A percentile compares a stretch with the other conserved stretches of the same genome.
These are phyloP conservation scores for Mesocentrotus franciscanus DNA, from an alignment of 53 echinoderm and acorn worm genomes.

Conservation along the genomic window DNA sequence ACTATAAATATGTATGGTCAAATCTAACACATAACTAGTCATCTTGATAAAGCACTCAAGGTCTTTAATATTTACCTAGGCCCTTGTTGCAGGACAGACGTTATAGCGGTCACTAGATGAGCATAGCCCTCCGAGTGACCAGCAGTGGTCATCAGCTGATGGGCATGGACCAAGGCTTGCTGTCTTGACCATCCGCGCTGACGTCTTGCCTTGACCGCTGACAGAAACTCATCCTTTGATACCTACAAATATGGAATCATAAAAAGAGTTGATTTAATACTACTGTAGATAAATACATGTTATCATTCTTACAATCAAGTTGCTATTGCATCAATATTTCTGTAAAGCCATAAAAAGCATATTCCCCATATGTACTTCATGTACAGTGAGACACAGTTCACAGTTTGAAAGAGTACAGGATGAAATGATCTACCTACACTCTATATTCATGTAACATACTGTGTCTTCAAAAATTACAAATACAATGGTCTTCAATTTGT, in stretches of 20 bases:
- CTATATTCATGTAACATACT: too few relatives aligned
- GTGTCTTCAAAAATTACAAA: too few relatives aligned
- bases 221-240: slow-evolving; percentile 75
- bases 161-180: slow-evolving; percentile 84
- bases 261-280: neutral
- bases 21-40: too few relatives aligned
- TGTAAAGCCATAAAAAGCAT: neutral
- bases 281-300: neutral
- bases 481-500: too few relatives aligned
- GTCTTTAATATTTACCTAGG: slow-evolving; percentile 73
- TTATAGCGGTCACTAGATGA: slow-evolving; percentile 83
- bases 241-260: slow-evolving; percentile 67
- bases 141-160: slow-evolving; percentile 81
- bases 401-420: neutral
- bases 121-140: slow-evolving; percentile 81
- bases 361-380: neutral
- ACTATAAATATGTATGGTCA: too few relatives aligned
- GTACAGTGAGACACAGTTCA: neutral
- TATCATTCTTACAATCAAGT: neutral
- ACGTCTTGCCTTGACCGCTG: slow-evolving; percentile 76
- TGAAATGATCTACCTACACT: too few relatives aligned
- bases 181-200: slow-evolving; percentile 81
- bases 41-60: too few relatives aligned
- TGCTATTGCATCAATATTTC: neutral
- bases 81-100: slow-evolving; percentile 85